Conservation (phyloP, 2,797 vertebrate species). For the Melopsittacus undulatus region DNA sequence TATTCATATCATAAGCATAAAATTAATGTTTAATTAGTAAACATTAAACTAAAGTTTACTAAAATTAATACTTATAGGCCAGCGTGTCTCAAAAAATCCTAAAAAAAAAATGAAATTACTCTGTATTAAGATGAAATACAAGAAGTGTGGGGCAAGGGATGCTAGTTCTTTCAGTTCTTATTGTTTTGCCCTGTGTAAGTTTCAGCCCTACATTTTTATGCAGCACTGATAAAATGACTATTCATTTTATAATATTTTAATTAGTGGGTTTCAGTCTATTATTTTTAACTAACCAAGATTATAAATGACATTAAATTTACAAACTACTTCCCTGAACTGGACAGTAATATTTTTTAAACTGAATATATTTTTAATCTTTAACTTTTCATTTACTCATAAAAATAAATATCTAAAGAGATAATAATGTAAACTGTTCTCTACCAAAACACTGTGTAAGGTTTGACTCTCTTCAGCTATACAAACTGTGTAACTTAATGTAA, state of each 20-base stretch:
- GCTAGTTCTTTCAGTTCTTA: background rate
- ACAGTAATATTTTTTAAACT: background rate
- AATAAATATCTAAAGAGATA: background rate
- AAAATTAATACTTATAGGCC: background rate
- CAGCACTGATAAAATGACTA: background rate
- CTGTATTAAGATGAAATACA: background rate
- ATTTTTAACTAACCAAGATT: background rate
- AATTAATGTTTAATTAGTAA: no score
- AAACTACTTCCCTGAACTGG: background rate
- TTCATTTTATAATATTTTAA: background rate
- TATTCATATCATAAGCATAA: no score
- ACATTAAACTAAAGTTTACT: background rate
- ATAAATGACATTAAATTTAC: background rate
- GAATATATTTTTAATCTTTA: background rate
- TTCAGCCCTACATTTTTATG: background rate
- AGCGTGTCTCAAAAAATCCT: background rate
- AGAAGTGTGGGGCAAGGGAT: background rate
- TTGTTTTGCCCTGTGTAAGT: background rate
- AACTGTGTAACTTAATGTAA: background rate
- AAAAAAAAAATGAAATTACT: background rate
- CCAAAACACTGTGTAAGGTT: background rate
- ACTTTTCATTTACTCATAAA: background rate
- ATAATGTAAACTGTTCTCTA: background rate
- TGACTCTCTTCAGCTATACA: background rate
- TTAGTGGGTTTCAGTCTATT: background rate